Evolutionary conservation across 2,888 invertebrate genomes (phyloP).

Genomic region (Parochlus steinenii): DNA sequence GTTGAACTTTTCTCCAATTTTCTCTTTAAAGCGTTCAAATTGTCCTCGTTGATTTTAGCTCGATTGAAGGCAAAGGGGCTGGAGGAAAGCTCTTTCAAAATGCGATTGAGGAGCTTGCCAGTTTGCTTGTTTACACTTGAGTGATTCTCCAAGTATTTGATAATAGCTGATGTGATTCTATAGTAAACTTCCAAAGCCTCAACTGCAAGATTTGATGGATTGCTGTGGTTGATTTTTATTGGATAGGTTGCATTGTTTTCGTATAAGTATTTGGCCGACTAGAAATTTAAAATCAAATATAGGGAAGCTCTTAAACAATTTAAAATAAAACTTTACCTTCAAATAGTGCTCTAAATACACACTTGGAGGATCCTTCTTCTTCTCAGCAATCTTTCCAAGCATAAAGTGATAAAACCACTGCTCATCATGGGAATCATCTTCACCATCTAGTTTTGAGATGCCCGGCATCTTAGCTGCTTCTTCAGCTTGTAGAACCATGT

Average conservation of each 20-base stretch:
- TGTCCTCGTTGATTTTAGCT: constrained; percentile 26
- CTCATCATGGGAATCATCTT: constrained; percentile 50
- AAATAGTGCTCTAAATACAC: constrained; percentile 65
- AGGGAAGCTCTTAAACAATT: background rate
- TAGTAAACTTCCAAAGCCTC: constrained; percentile 79
- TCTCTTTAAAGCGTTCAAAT: constrained; percentile 19
- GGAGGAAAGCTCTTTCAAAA: constrained; percentile 28
- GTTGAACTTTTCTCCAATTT: constrained; percentile 19
- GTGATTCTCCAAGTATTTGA: constrained; percentile 68
- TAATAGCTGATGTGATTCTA: constrained; percentile 73
- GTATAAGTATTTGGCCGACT: constrained; percentile 60
- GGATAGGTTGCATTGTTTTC: constrained; percentile 74
- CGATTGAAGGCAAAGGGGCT: constrained; percentile 34
- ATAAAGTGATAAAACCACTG: constrained; percentile 88
- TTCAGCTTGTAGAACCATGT: constrained; percentile 31
- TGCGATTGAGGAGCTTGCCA: constrained; percentile 38
- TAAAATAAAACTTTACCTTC: constrained; percentile 31
- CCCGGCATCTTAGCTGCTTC: background rate
- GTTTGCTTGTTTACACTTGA: constrained; percentile 44
- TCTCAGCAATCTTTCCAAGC: constrained; percentile 90
- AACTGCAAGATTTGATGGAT: constrained; percentile 65
- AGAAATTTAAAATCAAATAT: constrained; percentile 16
- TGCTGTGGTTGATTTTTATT: constrained; percentile 67
- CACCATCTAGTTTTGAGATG: constrained; percentile 9
- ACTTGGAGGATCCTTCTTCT: constrained; percentile 55